Conservation (phyloP, 2,888 invertebrate species). For the Andrena marginata region DNA sequence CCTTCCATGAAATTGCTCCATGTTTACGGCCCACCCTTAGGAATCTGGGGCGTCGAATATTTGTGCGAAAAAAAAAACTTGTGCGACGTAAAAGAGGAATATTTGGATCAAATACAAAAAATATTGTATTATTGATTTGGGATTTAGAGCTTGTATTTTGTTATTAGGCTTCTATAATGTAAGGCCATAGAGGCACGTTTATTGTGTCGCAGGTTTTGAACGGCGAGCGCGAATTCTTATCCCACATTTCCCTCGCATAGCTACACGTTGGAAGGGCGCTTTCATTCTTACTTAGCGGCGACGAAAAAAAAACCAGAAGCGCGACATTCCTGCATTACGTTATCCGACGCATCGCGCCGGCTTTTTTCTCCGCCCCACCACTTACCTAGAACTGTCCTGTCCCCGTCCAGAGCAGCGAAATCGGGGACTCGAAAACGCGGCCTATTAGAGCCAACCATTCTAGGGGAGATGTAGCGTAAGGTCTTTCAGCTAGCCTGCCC, state of each 20-base stretch:
- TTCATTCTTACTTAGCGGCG: constrained; percentile 60
- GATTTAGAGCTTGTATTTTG: no score
- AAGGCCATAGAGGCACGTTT: constrained; percentile 12
- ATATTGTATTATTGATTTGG: no score
- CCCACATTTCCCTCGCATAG: constrained; percentile 65
- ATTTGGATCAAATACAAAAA: no score
- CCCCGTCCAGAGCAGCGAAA: constrained; percentile 44
- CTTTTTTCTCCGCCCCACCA: constrained; percentile 27
- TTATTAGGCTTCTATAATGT: no score
- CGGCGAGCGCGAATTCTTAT: constrained; percentile 50
- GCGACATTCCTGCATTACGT: constrained; percentile 72
- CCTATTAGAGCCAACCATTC: constrained; percentile 23
- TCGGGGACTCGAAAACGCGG: constrained; percentile 22
- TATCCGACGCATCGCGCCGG: constrained; percentile 60
- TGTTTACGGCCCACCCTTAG: background rate
- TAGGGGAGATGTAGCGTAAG: background rate
- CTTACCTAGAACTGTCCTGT: constrained; percentile 46
- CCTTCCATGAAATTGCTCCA: background rate
- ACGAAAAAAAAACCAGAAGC: constrained; percentile 66
- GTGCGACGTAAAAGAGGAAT: no score
- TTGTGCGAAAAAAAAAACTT: no score
- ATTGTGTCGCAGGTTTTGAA: constrained; percentile 16
- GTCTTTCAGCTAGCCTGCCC: background rate
- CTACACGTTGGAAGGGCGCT: constrained; percentile 55
- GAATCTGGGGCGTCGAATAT: background rate